Evolutionary conservation across 2,113 vertebrate species (phyloP).

Genomic region (Notechis scutatus): DNA sequence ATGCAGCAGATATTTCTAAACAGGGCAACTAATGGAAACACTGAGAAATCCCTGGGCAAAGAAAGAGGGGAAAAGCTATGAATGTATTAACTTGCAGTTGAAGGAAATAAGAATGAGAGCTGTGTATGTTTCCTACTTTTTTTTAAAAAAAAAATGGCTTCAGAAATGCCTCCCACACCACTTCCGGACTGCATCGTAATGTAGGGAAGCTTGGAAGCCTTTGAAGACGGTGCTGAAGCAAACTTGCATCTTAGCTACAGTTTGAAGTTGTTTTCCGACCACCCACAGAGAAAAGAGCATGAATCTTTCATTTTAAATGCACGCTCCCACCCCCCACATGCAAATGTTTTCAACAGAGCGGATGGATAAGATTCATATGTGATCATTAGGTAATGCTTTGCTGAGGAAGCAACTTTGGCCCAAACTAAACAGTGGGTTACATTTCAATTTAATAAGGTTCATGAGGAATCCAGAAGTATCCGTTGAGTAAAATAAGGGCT

Average conservation of each 20-base stretch:
- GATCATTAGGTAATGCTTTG: constrained; percentile 56
- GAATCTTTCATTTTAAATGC: constrained; percentile 60
- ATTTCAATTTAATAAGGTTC: constrained; percentile 14
- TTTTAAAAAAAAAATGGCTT: constrained; percentile 53
- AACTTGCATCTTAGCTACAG: constrained; percentile 67
- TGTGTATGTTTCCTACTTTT: constrained; percentile 51
- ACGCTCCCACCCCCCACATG: constrained; percentile 62
- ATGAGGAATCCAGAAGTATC: constrained; percentile 15
- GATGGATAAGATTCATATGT: constrained; percentile 49
- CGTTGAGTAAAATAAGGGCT: not conserved
- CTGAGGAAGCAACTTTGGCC: constrained; percentile 32
- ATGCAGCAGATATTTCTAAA: constrained; percentile 15
- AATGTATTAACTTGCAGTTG: constrained; percentile 39
- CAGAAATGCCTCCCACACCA: constrained; percentile 38
- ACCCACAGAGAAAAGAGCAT: constrained; percentile 70
- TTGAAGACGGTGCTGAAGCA: constrained; percentile 73
- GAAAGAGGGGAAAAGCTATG: constrained; percentile 18
- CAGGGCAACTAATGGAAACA: constrained; percentile 33
- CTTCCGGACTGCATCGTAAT: constrained; percentile 66
- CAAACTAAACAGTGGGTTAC: constrained; percentile 42
- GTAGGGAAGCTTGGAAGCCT: constrained; percentile 60
- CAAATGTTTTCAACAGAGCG: constrained; percentile 46
- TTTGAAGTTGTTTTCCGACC: constrained; percentile 60
- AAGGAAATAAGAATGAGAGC: constrained; percentile 43
- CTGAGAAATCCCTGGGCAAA: constrained; percentile 36